Evolutionary conservation across 2,888 invertebrate genomes (phyloP).

Genomic region (Autographa gamma): DNA sequence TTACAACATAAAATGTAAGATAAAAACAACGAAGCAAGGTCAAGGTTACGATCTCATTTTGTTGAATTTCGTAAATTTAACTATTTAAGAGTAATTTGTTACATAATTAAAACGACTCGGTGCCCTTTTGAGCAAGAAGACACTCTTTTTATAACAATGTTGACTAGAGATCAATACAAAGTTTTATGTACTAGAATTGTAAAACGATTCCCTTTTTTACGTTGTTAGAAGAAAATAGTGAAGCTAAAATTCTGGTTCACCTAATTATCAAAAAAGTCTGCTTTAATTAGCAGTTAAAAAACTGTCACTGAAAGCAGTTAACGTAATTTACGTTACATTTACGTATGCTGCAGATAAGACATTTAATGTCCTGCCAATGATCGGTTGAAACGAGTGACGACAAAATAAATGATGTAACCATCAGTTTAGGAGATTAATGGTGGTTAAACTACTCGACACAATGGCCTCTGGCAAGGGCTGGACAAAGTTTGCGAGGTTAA

Average conservation of each 20-base stretch:
- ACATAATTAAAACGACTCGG: neutral
- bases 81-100: neutral
- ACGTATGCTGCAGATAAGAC: neutral
- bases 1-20: neutral
- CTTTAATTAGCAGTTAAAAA: neutral
- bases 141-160: neutral
- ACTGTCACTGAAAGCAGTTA: neutral
- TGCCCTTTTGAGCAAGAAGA: neutral
- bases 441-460: neutral
- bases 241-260: neutral
- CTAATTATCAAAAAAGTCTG: neutral
- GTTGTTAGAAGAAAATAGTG: neutral
- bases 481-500: neutral
- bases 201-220: neutral
- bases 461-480: neutral
- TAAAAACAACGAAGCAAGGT: neutral
- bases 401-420: neutral
- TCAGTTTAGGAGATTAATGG: constrained; percentile 4
- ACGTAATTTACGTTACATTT: constrained; percentile 4
- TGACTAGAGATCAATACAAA: neutral
- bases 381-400: neutral
- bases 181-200: neutral
- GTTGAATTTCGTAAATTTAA: neutral
- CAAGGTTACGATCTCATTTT: neutral
- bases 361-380: neutral